Percentiles rank a stretch among this genome's conserved stretches.
Conservation (phyloP, 2,113 vertebrate genomes). For the Pluvialis apricaria region DNA sequence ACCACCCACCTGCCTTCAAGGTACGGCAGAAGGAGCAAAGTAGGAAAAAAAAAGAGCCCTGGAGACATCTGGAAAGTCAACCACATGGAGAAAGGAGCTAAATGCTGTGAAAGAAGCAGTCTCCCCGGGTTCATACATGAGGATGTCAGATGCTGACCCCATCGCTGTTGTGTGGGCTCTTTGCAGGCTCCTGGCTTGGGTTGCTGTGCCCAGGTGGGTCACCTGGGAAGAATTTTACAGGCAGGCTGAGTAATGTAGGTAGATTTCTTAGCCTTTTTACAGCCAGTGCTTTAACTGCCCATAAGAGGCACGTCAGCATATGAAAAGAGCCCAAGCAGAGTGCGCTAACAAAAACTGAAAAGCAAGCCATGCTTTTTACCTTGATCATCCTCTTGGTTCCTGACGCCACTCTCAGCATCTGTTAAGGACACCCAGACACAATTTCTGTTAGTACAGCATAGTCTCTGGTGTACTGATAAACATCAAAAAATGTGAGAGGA, state of each 20-base stretch:
- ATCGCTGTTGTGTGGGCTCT: rapidly evolving
- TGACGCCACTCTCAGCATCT: background rate
- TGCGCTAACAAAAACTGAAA: background rate
- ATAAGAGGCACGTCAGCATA: background rate
- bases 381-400: background rate
- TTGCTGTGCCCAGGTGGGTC: background rate
- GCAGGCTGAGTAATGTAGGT: background rate
- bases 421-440: background rate
- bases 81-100: background rate
- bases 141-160: rapidly evolving
- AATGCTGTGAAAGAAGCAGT: background rate
- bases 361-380: background rate
- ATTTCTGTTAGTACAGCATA: background rate
- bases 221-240: background rate
- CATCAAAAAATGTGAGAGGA: background rate
- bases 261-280: background rate
- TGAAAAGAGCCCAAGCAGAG: background rate
- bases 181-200: background rate
- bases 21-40: background rate
- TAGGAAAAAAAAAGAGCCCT: background rate
- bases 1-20: background rate
- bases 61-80: background rate
- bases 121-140: background rate
- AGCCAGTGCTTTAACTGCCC: background rate
- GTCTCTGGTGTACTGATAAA: background rate